Percentiles rank a stretch among this genome's conserved stretches.
phyloP scores from a whole-genome alignment of 2,797 vertebrate species.

The Hyperoplus lanceolatus region DNA sequence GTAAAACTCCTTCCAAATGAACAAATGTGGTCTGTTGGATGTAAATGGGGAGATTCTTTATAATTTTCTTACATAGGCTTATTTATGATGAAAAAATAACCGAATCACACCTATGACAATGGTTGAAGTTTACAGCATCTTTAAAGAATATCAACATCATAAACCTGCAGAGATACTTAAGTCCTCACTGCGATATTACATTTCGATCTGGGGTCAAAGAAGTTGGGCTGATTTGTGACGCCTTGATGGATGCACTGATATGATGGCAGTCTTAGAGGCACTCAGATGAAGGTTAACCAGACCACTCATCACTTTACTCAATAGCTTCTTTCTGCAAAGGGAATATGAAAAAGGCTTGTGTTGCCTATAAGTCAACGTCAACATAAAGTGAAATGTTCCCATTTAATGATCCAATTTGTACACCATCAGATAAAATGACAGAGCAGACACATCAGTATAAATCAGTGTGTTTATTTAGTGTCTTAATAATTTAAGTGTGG shows the following conservation, averaged over 20 bases:
- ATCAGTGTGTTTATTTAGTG: conserved; percentile 79
- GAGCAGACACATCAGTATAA: conserved; percentile 59
- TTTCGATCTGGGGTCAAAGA: conserved; percentile 22
- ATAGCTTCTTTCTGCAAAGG: conserved; percentile 24
- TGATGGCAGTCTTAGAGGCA: conserved; percentile 39
- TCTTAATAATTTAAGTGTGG: conserved; percentile 83
- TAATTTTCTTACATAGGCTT: background rate
- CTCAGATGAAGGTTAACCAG: conserved; percentile 51
- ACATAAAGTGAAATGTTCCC: conserved; percentile 1
- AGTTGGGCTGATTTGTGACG: conserved; percentile 52
- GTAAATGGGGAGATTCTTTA: background rate
- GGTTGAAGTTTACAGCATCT: background rate
- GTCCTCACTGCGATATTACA: conserved; percentile 12
- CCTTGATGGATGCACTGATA: conserved; percentile 35
- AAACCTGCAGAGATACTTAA: conserved; percentile 17
- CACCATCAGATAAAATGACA: conserved; percentile 34
- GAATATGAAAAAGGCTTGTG: conserved; percentile 11
- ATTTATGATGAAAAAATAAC: background rate
- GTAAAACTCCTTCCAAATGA: background rate
- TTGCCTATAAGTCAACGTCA: background rate
- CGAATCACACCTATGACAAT: background rate
- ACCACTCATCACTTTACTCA: conserved; percentile 21
- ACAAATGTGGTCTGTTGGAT: background rate
- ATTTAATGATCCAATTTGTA: conserved; percentile 5
- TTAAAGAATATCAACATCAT: background rate